phyloP scores from a whole-genome alignment of 2,797 vertebrate genomes.

The Triplophysa bombifrons region DNA sequence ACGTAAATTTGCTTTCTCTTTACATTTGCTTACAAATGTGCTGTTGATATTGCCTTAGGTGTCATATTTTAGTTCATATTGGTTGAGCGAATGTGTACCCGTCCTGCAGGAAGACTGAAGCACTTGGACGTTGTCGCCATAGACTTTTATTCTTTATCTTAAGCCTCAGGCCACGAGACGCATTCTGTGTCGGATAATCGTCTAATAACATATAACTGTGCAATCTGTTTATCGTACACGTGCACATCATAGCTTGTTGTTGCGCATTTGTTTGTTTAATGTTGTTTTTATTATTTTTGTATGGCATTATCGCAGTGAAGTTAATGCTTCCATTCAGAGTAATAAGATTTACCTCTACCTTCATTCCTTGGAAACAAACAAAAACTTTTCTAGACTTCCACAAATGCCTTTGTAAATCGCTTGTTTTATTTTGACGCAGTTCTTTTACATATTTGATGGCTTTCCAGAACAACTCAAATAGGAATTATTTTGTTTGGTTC shows the following conservation, averaged over 20 bases:
- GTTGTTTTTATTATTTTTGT: slow-evolving; percentile 13
- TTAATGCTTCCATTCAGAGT: slow-evolving; percentile 26
- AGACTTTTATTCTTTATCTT: background rate
- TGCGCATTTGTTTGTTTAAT: background rate
- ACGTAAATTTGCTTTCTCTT: slow-evolving; percentile 21
- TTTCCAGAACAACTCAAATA: slow-evolving; percentile 9
- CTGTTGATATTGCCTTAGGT: slow-evolving; percentile 39
- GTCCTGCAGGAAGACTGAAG: background rate
- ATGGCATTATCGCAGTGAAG: slow-evolving; percentile 7
- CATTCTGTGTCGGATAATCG: slow-evolving; percentile 6
- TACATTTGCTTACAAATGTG: slow-evolving; percentile 12
- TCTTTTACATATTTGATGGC: background rate
- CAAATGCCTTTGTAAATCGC: slow-evolving; percentile 1
- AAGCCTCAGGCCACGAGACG: slow-evolving; percentile 15
- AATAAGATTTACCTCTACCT: slow-evolving; percentile 8
- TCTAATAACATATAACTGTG: slow-evolving; percentile 14
- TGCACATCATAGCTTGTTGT: background rate
- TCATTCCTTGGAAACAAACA: background rate
- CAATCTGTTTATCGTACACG: slow-evolving; percentile 9
- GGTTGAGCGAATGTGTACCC: background rate
- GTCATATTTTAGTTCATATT: slow-evolving; percentile 15
- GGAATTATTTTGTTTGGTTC: slow-evolving; percentile 11
- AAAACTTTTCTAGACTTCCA: background rate
- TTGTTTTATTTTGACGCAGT: background rate
- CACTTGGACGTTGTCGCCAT: background rate